phyloP scores from a whole-genome alignment of 1,140 invertebrate genomes.

The Drosophila tani region DNA sequence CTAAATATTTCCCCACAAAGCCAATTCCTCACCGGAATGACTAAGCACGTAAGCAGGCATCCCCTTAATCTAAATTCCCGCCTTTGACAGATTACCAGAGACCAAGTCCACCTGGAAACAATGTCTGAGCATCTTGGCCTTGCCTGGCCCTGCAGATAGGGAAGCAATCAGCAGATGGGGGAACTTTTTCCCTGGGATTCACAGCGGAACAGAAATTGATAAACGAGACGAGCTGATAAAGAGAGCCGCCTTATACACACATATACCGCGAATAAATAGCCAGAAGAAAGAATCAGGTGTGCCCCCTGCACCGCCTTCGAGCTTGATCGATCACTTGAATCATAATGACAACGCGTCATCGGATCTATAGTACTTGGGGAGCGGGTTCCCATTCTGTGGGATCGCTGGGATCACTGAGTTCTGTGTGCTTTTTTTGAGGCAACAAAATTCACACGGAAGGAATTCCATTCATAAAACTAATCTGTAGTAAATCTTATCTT shows the following conservation, averaged over 20 bases:
- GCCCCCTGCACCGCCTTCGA: neutral
- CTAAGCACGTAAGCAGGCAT: conserved; percentile 6
- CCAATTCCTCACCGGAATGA: neutral
- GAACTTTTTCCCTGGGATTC: conserved; percentile 39
- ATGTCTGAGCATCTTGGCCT: conserved; percentile 38
- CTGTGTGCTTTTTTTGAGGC: conserved; percentile 14
- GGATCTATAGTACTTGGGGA: conserved; percentile 15
- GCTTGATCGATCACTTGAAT: conserved; percentile 32
- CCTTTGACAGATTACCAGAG: neutral
- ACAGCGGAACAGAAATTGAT: conserved; percentile 19
- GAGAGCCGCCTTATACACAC: conserved; percentile 4
- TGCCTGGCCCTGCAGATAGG: conserved; percentile 13
- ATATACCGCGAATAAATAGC: conserved; percentile 9
- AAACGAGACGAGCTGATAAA: conserved; percentile 36
- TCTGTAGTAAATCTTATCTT: conserved; percentile 19
- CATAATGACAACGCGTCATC: conserved; percentile 13
- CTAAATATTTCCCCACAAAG: too few species aligned
- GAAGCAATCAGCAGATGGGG: conserved; percentile 30
- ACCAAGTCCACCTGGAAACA: conserved; percentile 32
- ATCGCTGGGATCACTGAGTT: neutral
- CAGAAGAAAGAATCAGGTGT: conserved; percentile 15
- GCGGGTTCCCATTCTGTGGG: conserved; percentile 8
- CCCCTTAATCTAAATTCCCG: conserved; percentile 12
- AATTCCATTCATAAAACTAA: conserved; percentile 40
- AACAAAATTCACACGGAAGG: conserved; percentile 7